Percentiles rank a stretch among this genome's conserved stretches.
phyloP scores from a whole-genome alignment of 53 echinoderm and acorn worm species.

The Mesocentrotus franciscanus region DNA sequence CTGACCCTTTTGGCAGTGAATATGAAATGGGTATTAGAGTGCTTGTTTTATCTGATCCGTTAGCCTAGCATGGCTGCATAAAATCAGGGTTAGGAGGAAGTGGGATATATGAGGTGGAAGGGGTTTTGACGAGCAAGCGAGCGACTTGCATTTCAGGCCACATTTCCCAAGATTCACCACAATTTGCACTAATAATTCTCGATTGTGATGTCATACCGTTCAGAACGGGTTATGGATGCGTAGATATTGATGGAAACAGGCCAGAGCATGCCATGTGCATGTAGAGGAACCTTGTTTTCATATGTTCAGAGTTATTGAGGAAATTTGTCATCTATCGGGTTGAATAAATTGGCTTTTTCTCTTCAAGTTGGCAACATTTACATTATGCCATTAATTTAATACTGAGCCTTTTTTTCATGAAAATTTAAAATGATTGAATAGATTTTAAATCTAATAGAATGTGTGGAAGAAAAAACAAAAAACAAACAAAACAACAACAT shows the following conservation, averaged over 20 bases:
- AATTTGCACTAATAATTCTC: neutral
- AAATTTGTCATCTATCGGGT: neutral
- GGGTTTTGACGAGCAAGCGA: neutral
- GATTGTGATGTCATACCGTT: slow-evolving; percentile 3
- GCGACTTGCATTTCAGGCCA: neutral
- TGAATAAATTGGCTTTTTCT: neutral
- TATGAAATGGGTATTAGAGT: too few species aligned
- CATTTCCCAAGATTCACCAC: neutral
- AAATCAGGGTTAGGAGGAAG: neutral
- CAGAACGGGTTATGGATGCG: neutral
- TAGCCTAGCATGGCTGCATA: neutral
- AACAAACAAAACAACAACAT: too few species aligned
- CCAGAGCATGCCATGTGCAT: neutral
- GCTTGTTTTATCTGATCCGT: neutral
- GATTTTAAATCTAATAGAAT: too few species aligned
- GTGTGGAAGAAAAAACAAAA: too few species aligned
- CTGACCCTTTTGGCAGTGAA: too few species aligned
- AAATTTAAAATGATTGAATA: neutral
- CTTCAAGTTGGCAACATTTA: neutral
- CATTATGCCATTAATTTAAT: neutral
- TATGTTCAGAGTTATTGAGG: neutral
- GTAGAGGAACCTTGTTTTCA: neutral
- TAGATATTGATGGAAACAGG: neutral
- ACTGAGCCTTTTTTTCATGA: neutral
- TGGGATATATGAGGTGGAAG: neutral